Base-by-base conservation (phyloP, 2,888 invertebrate species). In the Ditula angustiorana region DNA sequence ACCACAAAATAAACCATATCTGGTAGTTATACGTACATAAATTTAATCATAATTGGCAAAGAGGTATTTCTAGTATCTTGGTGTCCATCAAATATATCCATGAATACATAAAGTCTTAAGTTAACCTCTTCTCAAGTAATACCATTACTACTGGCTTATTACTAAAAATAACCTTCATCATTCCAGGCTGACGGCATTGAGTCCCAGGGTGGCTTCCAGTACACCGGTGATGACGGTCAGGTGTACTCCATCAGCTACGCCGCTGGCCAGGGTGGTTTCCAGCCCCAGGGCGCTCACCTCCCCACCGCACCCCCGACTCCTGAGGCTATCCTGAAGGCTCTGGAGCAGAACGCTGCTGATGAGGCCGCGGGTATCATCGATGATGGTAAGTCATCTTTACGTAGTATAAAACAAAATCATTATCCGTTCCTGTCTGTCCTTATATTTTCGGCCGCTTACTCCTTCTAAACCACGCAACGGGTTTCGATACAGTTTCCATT, bases 161-260 rank as follows among this genome's bases (percentile, higher is more conserved):
- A n/a, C n/a, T n/a, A 23, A 23, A 11, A n/a, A n/a, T 24, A 46
- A 7, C n/a, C 4, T 24, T 5, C 1, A 24, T n/a, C 1, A 30
- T 88, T 90, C 47, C 87, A 92, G 92, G 91, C 84, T 50, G 90
- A 91, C 62, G 92, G 92, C 23, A 91, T 92, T 66, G 87, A 92
- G 70, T 94, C 94, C 24, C 92, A 94, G 68, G 95, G 95, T 23
- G 92, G 93, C 0, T 95, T 88, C 88, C 92, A 94, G 16, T 95
- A 94, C 86, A 94, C 94, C 46, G 94, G 94, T 65, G 94, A 94
- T 2, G 95, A 95, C 62, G 95, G 94, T 1, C 93, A 93, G 73
- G 74, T 92, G 59, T 93, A 94, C 85, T 82, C 93, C 63, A 81
- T 94, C 71, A 89, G 87, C 74, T 94, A 94, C 81, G 85, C 90